Percentiles rank a stretch among this genome's conserved stretches.
Conservation (phyloP, 1,140 invertebrate genomes). For the Ostrea denselamellosa region DNA sequence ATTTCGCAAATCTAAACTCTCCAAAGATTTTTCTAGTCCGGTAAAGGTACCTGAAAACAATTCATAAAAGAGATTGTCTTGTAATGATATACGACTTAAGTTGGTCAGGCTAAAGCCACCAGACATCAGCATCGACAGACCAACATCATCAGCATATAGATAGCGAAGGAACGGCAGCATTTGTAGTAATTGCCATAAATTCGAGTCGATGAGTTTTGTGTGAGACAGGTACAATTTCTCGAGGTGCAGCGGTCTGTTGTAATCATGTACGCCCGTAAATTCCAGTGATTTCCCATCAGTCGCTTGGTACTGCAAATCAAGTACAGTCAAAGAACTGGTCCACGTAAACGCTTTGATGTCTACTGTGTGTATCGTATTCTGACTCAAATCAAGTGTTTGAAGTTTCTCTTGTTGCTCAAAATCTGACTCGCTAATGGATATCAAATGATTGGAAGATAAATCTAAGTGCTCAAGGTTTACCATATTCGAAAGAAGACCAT, state of each 20-base stretch:
- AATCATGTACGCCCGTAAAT: not conserved
- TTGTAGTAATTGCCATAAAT: not conserved
- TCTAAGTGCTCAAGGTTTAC: not conserved
- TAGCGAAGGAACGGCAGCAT: not conserved
- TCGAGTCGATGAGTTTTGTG: not conserved
- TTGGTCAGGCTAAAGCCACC: not conserved
- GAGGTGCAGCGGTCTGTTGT: not conserved
- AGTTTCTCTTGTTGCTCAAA: not conserved
- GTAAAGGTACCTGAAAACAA: not conserved
- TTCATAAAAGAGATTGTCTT: not conserved
- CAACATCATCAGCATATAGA: not conserved
- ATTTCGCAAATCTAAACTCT: not conserved
- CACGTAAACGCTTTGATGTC: not conserved
- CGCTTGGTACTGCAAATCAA: not conserved
- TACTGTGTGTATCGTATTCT: not conserved
- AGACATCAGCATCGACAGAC: not conserved
- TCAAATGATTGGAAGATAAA: slow-evolving; percentile 2
- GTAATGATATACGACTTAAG: not conserved
- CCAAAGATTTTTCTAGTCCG: not conserved
- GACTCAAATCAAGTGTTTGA: not conserved
- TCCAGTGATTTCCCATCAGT: not conserved
- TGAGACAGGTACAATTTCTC: not conserved
- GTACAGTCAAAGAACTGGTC: not conserved
- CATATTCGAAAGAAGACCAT: not conserved
- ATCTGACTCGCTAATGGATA: not conserved